Conservation (phyloP, 1,140 invertebrate species). For the Euura lappo region DNA sequence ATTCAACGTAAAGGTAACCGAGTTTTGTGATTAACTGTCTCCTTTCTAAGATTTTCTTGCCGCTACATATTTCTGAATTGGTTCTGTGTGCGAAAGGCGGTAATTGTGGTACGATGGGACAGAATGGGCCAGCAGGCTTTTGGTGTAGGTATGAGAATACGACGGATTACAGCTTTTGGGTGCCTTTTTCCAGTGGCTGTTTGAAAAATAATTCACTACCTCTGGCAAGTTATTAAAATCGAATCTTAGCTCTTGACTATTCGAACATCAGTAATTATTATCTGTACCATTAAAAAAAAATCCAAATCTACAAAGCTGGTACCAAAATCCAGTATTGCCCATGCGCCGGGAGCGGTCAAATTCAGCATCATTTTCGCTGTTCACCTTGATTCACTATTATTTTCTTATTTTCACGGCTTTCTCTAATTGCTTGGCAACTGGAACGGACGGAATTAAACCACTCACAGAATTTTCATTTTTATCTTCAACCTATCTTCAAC, state of each 20-base stretch:
- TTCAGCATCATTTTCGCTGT: too few relatives aligned
- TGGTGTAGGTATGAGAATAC: conserved; percentile 5
- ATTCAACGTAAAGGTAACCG: conserved; percentile 89
- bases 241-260: too few relatives aligned
- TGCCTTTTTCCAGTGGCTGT: not conserved
- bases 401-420: not conserved
- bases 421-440: not conserved
- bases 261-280: too few relatives aligned
- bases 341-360: too few relatives aligned
- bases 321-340: too few relatives aligned
- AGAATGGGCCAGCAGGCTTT: conserved; percentile 6
- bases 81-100: not conserved
- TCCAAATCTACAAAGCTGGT: too few relatives aligned
- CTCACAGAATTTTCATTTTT: not conserved
- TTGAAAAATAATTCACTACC: not conserved
- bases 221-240: not conserved
- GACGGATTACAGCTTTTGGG: conserved; percentile 1
- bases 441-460: not conserved
- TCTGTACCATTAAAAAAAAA: too few relatives aligned
- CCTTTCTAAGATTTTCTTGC: conserved; percentile 1
- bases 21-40: not conserved
- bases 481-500: not conserved
- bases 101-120: conserved; percentile 1
- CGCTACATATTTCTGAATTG: not conserved
- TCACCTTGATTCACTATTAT: too few relatives aligned